These are phyloP conservation scores for Pheosia tremula DNA, from an alignment of 2,888 invertebrate species.

Conservation along the genomic window DNA sequence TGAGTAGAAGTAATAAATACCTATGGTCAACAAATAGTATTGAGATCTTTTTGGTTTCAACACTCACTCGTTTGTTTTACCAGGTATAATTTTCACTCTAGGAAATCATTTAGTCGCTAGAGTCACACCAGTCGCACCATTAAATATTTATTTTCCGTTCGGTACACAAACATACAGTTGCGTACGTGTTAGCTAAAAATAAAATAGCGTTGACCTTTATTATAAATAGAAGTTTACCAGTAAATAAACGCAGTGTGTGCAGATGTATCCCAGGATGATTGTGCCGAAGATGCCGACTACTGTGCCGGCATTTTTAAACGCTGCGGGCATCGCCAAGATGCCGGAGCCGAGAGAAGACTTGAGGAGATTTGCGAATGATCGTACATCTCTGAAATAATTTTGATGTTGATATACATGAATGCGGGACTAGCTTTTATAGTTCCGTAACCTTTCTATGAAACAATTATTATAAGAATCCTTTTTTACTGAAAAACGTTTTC, in stretches of 20 bases:
- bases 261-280: conserved; percentile 92
- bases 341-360: conserved; percentile 98
- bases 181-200: neutral
- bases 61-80: too few species aligned
- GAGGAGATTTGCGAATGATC: conserved; percentile 94
- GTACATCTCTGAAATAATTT: conserved; percentile 86
- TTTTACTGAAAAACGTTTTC: too few species aligned
- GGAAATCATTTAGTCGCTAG: neutral
- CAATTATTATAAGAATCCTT: too few species aligned
- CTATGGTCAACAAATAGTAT: too few species aligned
- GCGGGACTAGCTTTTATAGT: neutral
- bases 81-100: neutral
- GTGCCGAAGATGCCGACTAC: conserved; percentile 92
- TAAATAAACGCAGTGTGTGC: conserved; percentile 97
- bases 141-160: conserved; percentile 3
- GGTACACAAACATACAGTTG: neutral
- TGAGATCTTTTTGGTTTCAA: too few species aligned
- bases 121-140: neutral
- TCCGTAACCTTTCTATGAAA: too few species aligned
- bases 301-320: conserved; percentile 94
- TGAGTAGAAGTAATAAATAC: too few species aligned
- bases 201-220: conserved; percentile 7
- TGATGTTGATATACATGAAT: neutral
- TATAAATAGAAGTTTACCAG: conserved; percentile 86
- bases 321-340: conserved; percentile 95